Conservation (phyloP, 1,140 invertebrate genomes). For the Adelges cooleyi region DNA sequence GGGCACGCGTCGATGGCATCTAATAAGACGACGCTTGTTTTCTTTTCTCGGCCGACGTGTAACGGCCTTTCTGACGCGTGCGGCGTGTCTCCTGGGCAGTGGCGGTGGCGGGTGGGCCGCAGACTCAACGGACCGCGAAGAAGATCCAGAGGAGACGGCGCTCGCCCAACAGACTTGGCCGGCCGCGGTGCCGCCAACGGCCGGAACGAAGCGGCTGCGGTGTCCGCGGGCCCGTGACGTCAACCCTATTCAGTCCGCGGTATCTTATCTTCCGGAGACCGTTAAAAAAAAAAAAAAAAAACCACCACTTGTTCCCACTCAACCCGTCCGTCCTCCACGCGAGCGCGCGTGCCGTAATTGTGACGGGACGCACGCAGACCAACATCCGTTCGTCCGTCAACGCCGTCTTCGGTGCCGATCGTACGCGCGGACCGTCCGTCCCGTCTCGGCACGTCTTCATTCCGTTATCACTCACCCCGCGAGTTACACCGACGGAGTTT, state of each 20-base stretch:
- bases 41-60: too few species aligned
- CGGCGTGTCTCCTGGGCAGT: too few species aligned
- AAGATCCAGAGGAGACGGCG: not conserved
- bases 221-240: constrained; percentile 24
- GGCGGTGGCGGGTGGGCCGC: too few species aligned
- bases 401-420: not conserved
- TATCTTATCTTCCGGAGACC: constrained; percentile 28
- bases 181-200: not conserved
- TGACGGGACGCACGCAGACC: not conserved
- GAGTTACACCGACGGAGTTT: too few species aligned
- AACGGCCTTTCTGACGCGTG: too few species aligned
- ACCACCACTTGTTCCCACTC: too few species aligned
- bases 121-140: too few species aligned
- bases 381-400: not conserved
- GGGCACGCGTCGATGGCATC: too few species aligned
- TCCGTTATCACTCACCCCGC: too few species aligned
- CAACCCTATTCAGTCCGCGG: not conserved
- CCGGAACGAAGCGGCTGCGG: not conserved
- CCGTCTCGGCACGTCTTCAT: not conserved
- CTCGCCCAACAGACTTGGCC: not conserved
- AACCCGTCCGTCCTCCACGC: too few species aligned
- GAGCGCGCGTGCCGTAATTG: not conserved
- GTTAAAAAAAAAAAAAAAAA: constrained; percentile 22
- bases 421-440: not conserved
- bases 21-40: too few species aligned